Evolutionary conservation across 2,797 vertebrate genomes (phyloP).

Genomic region (Diglossa cyanea): DNA sequence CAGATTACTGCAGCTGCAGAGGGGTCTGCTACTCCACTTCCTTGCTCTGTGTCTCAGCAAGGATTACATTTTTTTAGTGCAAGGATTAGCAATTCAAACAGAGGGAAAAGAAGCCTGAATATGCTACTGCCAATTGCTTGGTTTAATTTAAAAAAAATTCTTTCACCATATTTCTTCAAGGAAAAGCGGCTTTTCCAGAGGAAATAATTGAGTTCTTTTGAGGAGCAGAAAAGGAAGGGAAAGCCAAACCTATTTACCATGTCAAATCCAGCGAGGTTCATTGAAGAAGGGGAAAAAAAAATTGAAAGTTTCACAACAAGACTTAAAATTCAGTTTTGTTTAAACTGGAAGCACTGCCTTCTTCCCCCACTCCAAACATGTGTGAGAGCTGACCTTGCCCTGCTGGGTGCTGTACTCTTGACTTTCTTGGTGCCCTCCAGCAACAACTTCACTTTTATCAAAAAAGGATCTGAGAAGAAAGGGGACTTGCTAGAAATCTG

Average conservation of each 20-base stretch:
- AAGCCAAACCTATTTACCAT: not conserved
- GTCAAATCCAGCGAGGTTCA: not conserved
- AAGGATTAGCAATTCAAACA: not conserved
- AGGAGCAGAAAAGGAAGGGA: not conserved
- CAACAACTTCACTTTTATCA: not conserved
- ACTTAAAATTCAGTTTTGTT: not conserved
- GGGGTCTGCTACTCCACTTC: not conserved
- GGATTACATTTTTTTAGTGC: not conserved
- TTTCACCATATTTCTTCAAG: not conserved
- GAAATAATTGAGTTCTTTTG: not conserved
- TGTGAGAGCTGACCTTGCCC: not conserved
- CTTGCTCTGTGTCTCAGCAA: not conserved
- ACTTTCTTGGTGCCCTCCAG: not conserved
- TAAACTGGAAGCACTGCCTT: not conserved
- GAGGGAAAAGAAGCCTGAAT: not conserved
- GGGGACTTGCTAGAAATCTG: not conserved
- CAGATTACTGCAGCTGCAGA: not conserved
- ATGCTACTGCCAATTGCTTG: not conserved
- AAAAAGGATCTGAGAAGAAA: not conserved
- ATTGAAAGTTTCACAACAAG: not conserved
- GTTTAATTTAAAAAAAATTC: not conserved
- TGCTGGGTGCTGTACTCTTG: not conserved
- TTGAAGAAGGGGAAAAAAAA: not conserved
- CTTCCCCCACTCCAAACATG: fast-evolving
- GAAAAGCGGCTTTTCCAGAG: not conserved